These are phyloP conservation scores for Heliconius hermathena DNA, from an alignment of 1,140 invertebrate species.

Conservation along the genomic window DNA sequence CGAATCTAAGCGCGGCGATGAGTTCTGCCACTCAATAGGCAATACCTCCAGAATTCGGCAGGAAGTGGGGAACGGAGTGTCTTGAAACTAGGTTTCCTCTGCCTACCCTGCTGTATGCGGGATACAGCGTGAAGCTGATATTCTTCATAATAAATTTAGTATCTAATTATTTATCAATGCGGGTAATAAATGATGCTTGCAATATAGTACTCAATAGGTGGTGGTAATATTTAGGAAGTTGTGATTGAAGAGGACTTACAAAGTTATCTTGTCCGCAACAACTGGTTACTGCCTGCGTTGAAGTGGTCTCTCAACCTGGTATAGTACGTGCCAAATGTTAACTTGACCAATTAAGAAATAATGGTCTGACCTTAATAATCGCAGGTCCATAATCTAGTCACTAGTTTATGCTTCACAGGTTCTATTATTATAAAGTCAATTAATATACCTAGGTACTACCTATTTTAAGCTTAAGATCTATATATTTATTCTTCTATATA, in stretches of 20 bases:
- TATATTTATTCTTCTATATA: no score
- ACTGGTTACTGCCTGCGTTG: slow-evolving; percentile 6
- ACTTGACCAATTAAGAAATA: slow-evolving; percentile 59
- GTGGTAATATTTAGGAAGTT: not conserved
- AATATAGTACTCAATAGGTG: not conserved
- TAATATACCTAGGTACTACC: no score
- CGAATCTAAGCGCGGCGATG: no score
- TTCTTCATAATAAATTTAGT: not conserved
- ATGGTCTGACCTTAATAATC: not conserved
- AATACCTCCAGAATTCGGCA: no score
- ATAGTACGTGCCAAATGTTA: slow-evolving; percentile 67
- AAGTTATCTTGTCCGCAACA: not conserved
- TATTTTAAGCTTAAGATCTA: no score
- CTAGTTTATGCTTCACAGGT: no score
- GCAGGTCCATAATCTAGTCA: not conserved
- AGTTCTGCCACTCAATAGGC: no score
- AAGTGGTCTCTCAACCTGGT: slow-evolving; percentile 49
- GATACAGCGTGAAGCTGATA: no score
- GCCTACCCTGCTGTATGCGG: no score
- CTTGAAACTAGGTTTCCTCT: no score
- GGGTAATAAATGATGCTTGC: not conserved
- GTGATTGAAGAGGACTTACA: not conserved
- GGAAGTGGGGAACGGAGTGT: no score
- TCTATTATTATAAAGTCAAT: no score
- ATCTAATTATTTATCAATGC: not conserved